These are phyloP conservation scores for Pachyseris speciosa DNA, from an alignment of 64 coral and sea anemone genomes.

Conservation along the genomic window DNA sequence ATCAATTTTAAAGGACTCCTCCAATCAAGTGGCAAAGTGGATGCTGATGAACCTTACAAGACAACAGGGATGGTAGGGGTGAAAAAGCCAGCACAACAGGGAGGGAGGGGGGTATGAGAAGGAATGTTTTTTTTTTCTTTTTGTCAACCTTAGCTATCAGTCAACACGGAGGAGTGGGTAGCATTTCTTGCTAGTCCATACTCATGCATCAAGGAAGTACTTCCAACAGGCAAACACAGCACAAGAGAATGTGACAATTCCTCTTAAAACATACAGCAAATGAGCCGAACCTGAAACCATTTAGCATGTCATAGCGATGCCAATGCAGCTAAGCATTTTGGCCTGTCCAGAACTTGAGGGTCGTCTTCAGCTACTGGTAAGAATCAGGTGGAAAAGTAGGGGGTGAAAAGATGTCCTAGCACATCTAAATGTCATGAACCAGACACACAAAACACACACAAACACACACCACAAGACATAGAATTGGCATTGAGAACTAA, in stretches of 20 bases:
- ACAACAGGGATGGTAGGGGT: no score
- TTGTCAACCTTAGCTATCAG: no score
- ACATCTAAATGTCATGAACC: background rate
- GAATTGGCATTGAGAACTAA: no score
- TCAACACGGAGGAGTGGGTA: background rate
- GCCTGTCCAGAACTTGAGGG: constrained; percentile 98
- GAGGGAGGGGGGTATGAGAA: no score
- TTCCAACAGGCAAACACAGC: background rate
- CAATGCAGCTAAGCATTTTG: constrained; percentile 99
- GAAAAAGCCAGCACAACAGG: no score
- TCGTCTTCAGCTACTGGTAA: constrained; percentile 95
- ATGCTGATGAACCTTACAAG: no score
- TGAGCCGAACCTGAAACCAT: constrained; percentile 99
- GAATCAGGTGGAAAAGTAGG: constrained; percentile 76
- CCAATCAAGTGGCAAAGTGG: no score
- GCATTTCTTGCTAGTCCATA: background rate
- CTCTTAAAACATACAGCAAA: constrained; percentile 95
- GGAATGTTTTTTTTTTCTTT: no score
- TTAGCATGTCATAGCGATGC: constrained; percentile 99
- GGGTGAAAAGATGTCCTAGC: constrained; percentile 50
- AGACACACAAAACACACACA: background rate
- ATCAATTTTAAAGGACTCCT: no score
- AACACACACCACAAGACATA: background rate
- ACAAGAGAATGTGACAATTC: constrained; percentile 95
- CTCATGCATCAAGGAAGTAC: background rate